A percentile compares a stretch with the other conserved stretches of the same genome.
Conservation (phyloP, 1,140 invertebrate genomes). For the Pentalonia nigronervosa region DNA sequence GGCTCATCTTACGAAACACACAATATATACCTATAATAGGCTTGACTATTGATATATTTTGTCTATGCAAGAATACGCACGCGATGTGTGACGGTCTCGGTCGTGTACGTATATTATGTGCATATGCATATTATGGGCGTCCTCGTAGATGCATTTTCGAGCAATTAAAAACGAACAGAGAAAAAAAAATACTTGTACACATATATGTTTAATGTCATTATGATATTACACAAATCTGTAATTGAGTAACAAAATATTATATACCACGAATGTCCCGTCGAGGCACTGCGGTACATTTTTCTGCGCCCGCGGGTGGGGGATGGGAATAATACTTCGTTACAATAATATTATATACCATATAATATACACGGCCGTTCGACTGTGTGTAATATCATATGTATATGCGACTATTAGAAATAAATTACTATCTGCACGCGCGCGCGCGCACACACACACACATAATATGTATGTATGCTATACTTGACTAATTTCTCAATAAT, state of each 20-base stretch:
- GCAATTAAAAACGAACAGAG: neutral
- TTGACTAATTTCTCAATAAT: neutral
- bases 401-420: neutral
- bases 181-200: neutral
- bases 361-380: neutral
- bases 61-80: neutral
- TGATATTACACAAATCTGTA: neutral
- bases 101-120: too few species aligned
- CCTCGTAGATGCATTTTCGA: neutral
- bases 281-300: neutral
- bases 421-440: neutral
- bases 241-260: neutral
- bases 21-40: neutral
- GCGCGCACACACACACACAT: too few species aligned
- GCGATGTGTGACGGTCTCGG: neutral
- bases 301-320: too few species aligned
- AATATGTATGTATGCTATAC: neutral
- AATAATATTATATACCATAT: neutral
- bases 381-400: neutral
- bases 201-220: neutral
- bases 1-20: neutral
- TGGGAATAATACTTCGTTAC: neutral
- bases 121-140: neutral
- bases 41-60: slow-evolving; percentile 3
- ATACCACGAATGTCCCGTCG: neutral